Evolutionary conservation across 2,888 invertebrate species (phyloP).

Genomic region (Hyles lineata): DNA sequence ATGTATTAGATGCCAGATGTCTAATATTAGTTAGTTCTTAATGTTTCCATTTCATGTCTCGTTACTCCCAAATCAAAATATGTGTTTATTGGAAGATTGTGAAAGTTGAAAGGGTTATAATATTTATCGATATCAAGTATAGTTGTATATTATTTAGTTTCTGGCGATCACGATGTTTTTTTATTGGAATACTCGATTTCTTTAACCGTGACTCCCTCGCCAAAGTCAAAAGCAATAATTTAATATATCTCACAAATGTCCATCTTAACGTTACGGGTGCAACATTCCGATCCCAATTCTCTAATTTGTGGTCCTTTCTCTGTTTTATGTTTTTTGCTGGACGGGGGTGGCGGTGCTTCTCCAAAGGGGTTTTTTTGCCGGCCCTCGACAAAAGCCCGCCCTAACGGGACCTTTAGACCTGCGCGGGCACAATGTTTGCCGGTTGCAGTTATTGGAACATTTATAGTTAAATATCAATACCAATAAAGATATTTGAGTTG

Average conservation of each 20-base stretch:
- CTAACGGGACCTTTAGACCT: slow-evolving; percentile 72
- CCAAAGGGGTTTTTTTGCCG: slow-evolving; percentile 71
- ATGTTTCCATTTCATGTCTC: too few species aligned
- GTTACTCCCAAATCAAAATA: too few species aligned
- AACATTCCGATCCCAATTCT: slow-evolving; percentile 76
- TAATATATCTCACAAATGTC: slow-evolving; percentile 59
- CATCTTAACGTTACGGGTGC: slow-evolving; percentile 71
- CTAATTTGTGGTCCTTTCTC: slow-evolving; percentile 81
- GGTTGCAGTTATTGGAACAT: slow-evolving; percentile 38
- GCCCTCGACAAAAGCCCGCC: slow-evolving; percentile 70
- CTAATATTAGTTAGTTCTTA: too few species aligned
- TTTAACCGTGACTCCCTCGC: slow-evolving; percentile 4
- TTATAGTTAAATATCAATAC: slow-evolving; percentile 32
- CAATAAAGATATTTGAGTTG: slow-evolving; percentile 16
- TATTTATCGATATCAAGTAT: too few species aligned
- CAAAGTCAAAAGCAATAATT: slow-evolving; percentile 52
- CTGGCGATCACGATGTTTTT: too few species aligned
- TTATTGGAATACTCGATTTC: background rate
- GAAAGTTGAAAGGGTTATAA: too few species aligned
- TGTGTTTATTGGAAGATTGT: too few species aligned
- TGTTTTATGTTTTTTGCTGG: slow-evolving; percentile 78
- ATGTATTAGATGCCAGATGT: too few species aligned
- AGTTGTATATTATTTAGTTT: too few species aligned
- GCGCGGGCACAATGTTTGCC: slow-evolving; percentile 50
- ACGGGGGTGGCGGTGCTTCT: slow-evolving; percentile 70